Conservation (phyloP, 92 coral and sea anemone species). For the Chrysogorgia sp. region DNA sequence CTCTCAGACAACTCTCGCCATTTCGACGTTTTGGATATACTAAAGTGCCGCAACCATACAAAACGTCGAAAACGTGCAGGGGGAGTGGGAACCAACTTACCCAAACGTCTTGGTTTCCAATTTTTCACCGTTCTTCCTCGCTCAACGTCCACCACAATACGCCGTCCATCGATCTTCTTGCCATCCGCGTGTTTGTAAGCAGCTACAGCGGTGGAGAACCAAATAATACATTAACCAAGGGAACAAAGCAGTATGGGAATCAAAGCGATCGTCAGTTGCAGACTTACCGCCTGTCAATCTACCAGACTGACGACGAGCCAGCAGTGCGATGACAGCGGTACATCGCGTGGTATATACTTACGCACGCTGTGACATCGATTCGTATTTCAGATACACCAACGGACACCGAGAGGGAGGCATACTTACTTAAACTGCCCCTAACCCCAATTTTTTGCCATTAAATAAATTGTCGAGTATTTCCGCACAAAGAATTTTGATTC, state of each 20-base stretch:
- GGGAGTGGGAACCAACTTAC: constrained; percentile 52
- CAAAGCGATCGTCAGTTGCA: background rate
- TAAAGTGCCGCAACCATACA: too few relatives aligned
- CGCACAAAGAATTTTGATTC: too few relatives aligned
- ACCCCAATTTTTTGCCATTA: too few relatives aligned
- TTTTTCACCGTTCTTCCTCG: constrained; percentile 98
- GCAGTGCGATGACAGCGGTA: constrained; percentile 5
- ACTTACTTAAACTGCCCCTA: too few relatives aligned
- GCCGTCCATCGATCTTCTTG: constrained; percentile 95
- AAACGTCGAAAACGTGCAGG: too few relatives aligned
- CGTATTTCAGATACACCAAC: background rate
- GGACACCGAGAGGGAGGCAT: background rate
- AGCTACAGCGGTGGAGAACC: constrained; percentile 61
- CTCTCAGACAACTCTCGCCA: too few relatives aligned
- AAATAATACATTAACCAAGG: constrained; percentile 11
- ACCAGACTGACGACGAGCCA: constrained; percentile 28
- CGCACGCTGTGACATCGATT: background rate
- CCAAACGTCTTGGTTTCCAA: constrained; percentile 95
- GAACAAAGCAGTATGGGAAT: background rate
- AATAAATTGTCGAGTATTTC: too few relatives aligned
- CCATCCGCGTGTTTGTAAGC: constrained; percentile 99
- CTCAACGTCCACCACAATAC: constrained; percentile 98
- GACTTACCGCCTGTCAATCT: constrained; percentile 27
- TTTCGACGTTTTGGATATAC: too few relatives aligned
- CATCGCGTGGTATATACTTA: background rate